A percentile compares a stretch with the other conserved stretches of the same genome.
Conservation (phyloP, 2,113 vertebrate species). For the Corythornis madagascariensis region DNA sequence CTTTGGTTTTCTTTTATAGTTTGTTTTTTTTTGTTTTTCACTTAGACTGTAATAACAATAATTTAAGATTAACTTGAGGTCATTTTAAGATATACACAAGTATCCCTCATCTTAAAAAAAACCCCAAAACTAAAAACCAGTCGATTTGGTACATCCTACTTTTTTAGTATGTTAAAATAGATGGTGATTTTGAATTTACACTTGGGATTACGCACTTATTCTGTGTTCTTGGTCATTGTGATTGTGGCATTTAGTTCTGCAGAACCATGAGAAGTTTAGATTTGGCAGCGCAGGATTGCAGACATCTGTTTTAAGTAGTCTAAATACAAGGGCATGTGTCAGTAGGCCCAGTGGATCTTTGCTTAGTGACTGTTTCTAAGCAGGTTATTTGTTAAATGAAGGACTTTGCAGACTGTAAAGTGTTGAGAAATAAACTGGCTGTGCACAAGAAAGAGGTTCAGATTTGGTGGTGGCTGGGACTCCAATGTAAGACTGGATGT, state of each 20-base stretch:
- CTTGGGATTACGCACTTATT: neutral
- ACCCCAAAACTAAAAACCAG: neutral
- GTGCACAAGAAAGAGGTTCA: neutral
- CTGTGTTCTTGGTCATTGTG: neutral
- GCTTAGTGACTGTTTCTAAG: neutral
- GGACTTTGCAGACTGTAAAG: neutral
- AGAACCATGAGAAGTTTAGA: neutral
- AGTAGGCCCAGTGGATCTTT: neutral
- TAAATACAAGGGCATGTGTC: neutral
- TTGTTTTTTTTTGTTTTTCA: neutral
- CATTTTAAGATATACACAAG: neutral
- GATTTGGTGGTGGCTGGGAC: neutral
- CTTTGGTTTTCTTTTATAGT: neutral
- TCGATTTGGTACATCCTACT: neutral
- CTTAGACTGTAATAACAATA: neutral
- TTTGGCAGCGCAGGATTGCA: neutral
- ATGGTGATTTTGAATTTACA: neutral
- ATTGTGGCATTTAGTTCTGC: neutral
- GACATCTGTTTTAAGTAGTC: fast-evolving
- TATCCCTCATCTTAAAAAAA: neutral
- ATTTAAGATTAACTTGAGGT: neutral
- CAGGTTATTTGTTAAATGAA: neutral
- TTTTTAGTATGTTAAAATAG: neutral
- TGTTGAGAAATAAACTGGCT: neutral
- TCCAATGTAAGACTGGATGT: neutral